Conservation (phyloP, 2,888 invertebrate species). For the Aporophyla lueneburgensis region DNA sequence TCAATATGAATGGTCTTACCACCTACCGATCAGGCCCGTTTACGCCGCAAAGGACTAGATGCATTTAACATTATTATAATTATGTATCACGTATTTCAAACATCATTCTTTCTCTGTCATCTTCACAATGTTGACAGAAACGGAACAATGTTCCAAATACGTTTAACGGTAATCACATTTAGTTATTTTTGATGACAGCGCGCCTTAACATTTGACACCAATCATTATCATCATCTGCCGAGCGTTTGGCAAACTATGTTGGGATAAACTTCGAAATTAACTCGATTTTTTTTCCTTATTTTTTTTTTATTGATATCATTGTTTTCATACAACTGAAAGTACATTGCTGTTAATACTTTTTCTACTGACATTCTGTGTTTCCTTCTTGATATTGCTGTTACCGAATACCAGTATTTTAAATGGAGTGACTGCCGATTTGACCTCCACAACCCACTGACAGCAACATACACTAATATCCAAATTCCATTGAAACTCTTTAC, state of each 20-base stretch:
- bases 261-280: neutral
- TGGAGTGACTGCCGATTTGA: too few species aligned
- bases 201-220: neutral
- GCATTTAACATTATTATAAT: too few species aligned
- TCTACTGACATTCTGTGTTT: too few species aligned
- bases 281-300: too few species aligned
- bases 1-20: neutral
- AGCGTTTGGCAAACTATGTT: neutral
- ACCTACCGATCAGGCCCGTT: too few species aligned
- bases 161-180: neutral
- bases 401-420: too few species aligned
- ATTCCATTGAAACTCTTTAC: conserved; percentile 55
- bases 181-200: neutral
- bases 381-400: too few species aligned
- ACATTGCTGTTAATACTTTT: too few species aligned
- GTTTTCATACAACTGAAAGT: too few species aligned
- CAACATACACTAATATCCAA: conserved; percentile 23
- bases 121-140: neutral
- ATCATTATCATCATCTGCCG: neutral
- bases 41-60: neutral
- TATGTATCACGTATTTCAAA: neutral
- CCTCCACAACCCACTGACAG: neutral
- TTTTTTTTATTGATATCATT: too few species aligned
- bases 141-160: neutral
- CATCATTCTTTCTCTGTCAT: neutral